Percentiles rank a stretch among this genome's conserved stretches.
Conservation (phyloP, 2,113 vertebrate species). For the Hystrix brachyura region DNA sequence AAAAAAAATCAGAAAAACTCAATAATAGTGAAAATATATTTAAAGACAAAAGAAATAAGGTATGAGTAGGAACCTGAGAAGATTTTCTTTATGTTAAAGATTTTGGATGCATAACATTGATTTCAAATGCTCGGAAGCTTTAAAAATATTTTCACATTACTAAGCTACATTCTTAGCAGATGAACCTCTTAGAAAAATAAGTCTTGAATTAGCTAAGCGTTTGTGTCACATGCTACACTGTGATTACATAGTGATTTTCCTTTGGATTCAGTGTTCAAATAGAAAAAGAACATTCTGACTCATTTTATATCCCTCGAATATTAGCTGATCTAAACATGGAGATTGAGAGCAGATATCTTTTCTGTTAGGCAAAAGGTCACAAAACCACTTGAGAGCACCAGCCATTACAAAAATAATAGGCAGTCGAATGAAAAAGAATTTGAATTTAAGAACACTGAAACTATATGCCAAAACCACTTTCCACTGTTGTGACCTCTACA, state of each 20-base stretch:
- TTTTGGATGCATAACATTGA: not conserved
- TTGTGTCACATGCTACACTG: not conserved
- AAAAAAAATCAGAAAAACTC: slow-evolving; percentile 8
- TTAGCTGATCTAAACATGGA: slow-evolving; percentile 23
- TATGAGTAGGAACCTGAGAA: not conserved
- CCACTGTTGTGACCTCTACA: not conserved
- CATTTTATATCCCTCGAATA: slow-evolving; percentile 42
- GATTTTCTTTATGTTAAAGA: slow-evolving; percentile 25
- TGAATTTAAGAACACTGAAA: slow-evolving; percentile 56
- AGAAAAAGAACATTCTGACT: not conserved
- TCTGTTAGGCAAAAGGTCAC: slow-evolving; percentile 55
- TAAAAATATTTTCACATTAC: slow-evolving; percentile 48
- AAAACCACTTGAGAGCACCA: slow-evolving; percentile 46
- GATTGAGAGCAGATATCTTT: not conserved
- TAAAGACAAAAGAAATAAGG: slow-evolving; percentile 1
- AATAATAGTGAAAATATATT: slow-evolving; percentile 19
- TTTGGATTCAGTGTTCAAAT: slow-evolving; percentile 39
- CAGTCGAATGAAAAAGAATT: slow-evolving; percentile 28
- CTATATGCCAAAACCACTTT: slow-evolving; percentile 61
- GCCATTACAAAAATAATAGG: slow-evolving; percentile 49
- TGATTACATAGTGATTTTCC: slow-evolving; percentile 25
- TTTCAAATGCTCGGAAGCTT: slow-evolving; percentile 32
- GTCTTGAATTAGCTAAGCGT: not conserved
- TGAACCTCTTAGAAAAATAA: slow-evolving; percentile 29
- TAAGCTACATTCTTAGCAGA: not conserved